phyloP scores from a whole-genome alignment of 2,888 invertebrate genomes.

The Pachycephus smyrnensis region DNA sequence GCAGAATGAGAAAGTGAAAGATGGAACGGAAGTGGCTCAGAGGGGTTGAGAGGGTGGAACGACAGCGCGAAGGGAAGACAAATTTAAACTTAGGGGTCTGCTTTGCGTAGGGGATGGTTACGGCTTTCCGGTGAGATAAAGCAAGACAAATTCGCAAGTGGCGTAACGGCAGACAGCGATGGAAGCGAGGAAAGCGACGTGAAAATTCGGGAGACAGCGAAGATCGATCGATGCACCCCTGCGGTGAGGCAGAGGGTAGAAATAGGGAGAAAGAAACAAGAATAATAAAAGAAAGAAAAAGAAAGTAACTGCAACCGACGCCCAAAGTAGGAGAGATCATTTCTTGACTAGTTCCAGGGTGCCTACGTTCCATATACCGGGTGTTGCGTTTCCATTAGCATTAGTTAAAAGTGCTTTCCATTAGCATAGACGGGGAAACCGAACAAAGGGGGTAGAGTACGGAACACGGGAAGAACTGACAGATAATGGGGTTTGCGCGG shows the following conservation, averaged over 20 bases:
- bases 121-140: conserved; percentile 36
- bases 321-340: conserved; percentile 27
- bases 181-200: conserved; percentile 21
- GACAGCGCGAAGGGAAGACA: not conserved
- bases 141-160: conserved; percentile 40
- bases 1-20: conserved; percentile 5
- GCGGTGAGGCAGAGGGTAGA: not conserved
- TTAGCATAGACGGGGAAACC: conserved; percentile 50
- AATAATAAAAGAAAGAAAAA: not conserved
- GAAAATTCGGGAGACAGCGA: conserved; percentile 36
- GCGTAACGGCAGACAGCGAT: not conserved
- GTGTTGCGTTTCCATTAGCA: conserved; percentile 54
- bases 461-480: conserved; percentile 35
- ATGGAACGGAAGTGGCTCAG: conserved; percentile 3
- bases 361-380: not conserved
- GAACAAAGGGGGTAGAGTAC: conserved; percentile 51
- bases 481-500: conserved; percentile 23
- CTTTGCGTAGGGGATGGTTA: conserved; percentile 25
- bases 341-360: conserved; percentile 22
- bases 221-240: conserved; percentile 30
- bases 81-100: not conserved
- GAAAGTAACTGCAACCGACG: not conserved
- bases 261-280: not conserved
- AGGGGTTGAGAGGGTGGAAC: conserved; percentile 9
- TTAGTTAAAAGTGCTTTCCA: conserved; percentile 61